Percentiles rank a stretch among this genome's conserved stretches.
Conservation (phyloP, 2,113 vertebrate species). For the Pollachius pollachius region DNA sequence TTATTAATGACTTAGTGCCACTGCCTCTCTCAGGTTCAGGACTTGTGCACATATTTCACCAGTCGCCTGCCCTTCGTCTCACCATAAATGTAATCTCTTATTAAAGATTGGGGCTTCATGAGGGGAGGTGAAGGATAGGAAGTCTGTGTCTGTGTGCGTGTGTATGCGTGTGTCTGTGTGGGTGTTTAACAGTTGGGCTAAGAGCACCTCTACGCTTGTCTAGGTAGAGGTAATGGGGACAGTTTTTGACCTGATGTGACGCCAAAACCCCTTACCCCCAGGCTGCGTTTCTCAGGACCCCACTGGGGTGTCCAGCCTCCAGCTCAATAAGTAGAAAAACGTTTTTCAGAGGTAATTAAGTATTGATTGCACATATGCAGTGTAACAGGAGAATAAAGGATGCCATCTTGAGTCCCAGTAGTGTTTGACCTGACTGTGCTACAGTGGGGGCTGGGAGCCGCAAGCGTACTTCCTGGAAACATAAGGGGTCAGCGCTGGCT, state of each 20-base stretch:
- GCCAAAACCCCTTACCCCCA: slow-evolving; percentile 34
- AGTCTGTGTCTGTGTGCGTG: slow-evolving; percentile 19
- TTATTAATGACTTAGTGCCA: slow-evolving; percentile 67
- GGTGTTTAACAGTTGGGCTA: slow-evolving; percentile 35
- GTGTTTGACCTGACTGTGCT: slow-evolving; percentile 18
- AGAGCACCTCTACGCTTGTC: slow-evolving; percentile 48
- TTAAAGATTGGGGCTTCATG: slow-evolving; percentile 46
- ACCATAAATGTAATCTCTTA: slow-evolving; percentile 65
- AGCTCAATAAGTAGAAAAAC: slow-evolving; percentile 48
- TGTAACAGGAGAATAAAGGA: slow-evolving; percentile 57
- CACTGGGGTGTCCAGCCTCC: slow-evolving; percentile 38
- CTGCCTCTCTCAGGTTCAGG: slow-evolving; percentile 45
- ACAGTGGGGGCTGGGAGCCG: slow-evolving; percentile 2
- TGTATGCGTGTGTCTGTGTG: slow-evolving; percentile 22
- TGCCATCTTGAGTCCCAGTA: slow-evolving; percentile 37
- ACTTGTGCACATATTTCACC: slow-evolving; percentile 61
- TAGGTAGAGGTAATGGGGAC: slow-evolving; percentile 50
- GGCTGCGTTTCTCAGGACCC: slow-evolving; percentile 38
- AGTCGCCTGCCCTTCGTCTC: slow-evolving; percentile 42
- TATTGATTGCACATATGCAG: slow-evolving; percentile 63
- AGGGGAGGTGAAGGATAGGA: slow-evolving; percentile 20
- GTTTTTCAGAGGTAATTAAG: slow-evolving; percentile 65
- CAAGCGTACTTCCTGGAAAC: not conserved
- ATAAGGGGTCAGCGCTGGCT: slow-evolving; percentile 4
- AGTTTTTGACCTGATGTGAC: slow-evolving; percentile 47